A percentile compares a stretch with the other conserved stretches of the same genome.
Conservation (phyloP, 1,140 invertebrate species). For the Ceratosolen solmsi region DNA sequence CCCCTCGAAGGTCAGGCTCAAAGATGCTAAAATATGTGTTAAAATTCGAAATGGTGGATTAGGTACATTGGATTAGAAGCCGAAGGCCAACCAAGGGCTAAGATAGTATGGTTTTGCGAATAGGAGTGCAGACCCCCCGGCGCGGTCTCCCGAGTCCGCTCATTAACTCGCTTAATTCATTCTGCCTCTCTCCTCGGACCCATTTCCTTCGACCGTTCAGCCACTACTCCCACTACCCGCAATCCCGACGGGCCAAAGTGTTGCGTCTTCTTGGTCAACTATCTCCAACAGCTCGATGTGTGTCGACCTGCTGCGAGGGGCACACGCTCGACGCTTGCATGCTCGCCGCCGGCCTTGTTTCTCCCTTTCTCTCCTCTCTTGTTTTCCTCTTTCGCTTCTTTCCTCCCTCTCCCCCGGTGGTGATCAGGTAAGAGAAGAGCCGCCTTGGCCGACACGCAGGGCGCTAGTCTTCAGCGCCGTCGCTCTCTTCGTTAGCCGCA, state of each 20-base stretch:
- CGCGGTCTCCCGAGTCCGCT: constrained; percentile 64
- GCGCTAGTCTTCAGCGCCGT: constrained; percentile 62
- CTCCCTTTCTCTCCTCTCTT: background rate
- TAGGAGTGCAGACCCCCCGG: constrained; percentile 26
- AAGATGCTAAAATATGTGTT: background rate
- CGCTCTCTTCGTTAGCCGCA: constrained; percentile 66
- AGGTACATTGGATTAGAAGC: constrained; percentile 4
- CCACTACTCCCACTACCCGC: constrained; percentile 38
- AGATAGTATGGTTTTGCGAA: background rate
- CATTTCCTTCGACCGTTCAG: constrained; percentile 49
- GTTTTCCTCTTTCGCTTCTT: background rate
- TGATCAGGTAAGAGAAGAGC: constrained; percentile 73
- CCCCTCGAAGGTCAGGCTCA: background rate
- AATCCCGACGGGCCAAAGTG: constrained; percentile 50
- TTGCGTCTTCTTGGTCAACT: constrained; percentile 50
- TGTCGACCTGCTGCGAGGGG: background rate
- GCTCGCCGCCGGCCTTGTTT: constrained; percentile 49
- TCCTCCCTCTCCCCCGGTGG: constrained; percentile 42
- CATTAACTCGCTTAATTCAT: constrained; percentile 66
- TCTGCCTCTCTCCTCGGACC: constrained; percentile 42
- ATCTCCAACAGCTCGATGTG: constrained; percentile 48
- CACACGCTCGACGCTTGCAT: constrained; percentile 50
- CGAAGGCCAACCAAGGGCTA: background rate
- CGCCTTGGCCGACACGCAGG: constrained; percentile 73
- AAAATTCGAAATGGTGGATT: constrained; percentile 23